Evolutionary conservation across 2,888 invertebrate species (phyloP).

Genomic region (Drosophila mercatorum): DNA sequence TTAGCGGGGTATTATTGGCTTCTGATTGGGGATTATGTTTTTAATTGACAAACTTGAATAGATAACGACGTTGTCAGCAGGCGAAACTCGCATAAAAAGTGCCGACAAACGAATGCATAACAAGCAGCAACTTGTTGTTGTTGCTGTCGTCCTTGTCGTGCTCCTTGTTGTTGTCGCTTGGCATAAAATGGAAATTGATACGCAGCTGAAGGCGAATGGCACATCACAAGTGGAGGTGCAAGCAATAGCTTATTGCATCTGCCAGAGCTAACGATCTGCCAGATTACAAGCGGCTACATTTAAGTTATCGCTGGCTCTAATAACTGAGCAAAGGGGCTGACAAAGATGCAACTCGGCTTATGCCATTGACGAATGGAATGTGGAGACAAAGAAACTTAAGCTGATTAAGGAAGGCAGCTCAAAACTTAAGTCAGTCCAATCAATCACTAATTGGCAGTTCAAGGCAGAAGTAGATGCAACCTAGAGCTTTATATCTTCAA

Average conservation of each 20-base stretch:
- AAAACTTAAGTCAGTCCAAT: background rate
- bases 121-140: slow-evolving; percentile 52
- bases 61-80: slow-evolving; percentile 79
- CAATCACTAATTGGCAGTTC: slow-evolving; percentile 2
- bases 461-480: no score
- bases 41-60: slow-evolving; percentile 80
- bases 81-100: slow-evolving; percentile 69
- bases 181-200: slow-evolving; percentile 59
- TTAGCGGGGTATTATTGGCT: slow-evolving; percentile 74
- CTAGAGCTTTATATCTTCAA: background rate
- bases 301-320: slow-evolving; percentile 14
- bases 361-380: background rate
- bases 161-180: slow-evolving; percentile 26
- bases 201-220: slow-evolving; percentile 32
- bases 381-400: background rate
- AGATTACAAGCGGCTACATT: slow-evolving; percentile 25
- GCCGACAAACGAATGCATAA: slow-evolving; percentile 76
- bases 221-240: slow-evolving; percentile 33
- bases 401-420: background rate
- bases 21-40: slow-evolving; percentile 80
- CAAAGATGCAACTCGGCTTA: slow-evolving; percentile 19
- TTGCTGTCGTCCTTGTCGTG: slow-evolving; percentile 4
- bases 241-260: slow-evolving; percentile 42
- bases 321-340: slow-evolving; percentile 4
- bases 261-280: slow-evolving; percentile 29